These are phyloP conservation scores for Carterocephalus palaemon DNA, from an alignment of 2,888 invertebrate genomes.

Conservation along the genomic window DNA sequence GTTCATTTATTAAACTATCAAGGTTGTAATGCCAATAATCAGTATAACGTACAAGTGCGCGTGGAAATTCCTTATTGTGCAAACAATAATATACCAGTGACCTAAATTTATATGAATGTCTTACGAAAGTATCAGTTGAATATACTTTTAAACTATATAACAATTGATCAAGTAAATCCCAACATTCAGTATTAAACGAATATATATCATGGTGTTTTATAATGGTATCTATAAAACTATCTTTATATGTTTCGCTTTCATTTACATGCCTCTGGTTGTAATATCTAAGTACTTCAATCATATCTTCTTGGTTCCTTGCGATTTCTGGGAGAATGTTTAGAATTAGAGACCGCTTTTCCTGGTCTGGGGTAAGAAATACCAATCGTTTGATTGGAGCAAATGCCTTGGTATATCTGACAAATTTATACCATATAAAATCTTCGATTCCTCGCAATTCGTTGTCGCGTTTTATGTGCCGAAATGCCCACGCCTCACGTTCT, in stretches of 20 bases:
- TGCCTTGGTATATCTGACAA: constrained; percentile 45
- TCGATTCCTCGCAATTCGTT: constrained; percentile 40
- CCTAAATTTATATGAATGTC: constrained; percentile 35
- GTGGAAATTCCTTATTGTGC: constrained; percentile 40
- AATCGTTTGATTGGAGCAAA: constrained; percentile 44
- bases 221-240: constrained; percentile 41
- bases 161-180: constrained; percentile 48
- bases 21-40: not conserved
- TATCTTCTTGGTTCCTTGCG: constrained; percentile 41
- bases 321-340: constrained; percentile 40
- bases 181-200: constrained; percentile 46
- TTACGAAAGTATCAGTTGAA: constrained; percentile 27
- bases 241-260: constrained; percentile 40
- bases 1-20: constrained; percentile 15
- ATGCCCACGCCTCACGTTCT: constrained; percentile 51
- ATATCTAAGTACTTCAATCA: constrained; percentile 45
- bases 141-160: constrained; percentile 47
- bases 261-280: constrained; percentile 52
- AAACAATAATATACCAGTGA: constrained; percentile 45
- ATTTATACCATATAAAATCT: constrained; percentile 50
- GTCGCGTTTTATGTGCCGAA: constrained; percentile 42
- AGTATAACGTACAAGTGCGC: constrained; percentile 31
- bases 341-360: constrained; percentile 39
- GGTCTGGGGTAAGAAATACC: constrained; percentile 38
- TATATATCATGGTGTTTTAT: constrained; percentile 40